phyloP scores from a whole-genome alignment of 2,797 vertebrate genomes.

The Crocodylus rhombifer region DNA sequence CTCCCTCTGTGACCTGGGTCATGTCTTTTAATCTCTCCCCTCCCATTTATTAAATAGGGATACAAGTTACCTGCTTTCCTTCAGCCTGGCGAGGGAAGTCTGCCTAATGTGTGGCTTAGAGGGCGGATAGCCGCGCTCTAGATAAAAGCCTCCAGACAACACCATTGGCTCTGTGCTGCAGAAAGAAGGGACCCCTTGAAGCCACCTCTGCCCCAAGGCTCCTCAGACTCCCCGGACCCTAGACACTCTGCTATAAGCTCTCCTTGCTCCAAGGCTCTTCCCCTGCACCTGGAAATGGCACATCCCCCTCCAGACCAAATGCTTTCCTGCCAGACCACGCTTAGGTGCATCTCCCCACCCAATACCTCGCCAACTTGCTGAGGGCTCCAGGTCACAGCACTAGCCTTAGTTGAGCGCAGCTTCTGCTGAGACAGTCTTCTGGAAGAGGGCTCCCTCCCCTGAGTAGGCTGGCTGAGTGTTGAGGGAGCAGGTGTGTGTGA shows the following conservation, averaged over 20 bases:
- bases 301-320: rapidly evolving
- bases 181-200: neutral
- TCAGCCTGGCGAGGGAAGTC: no score
- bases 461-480: neutral
- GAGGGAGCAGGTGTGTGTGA: neutral
- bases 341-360: neutral
- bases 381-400: neutral
- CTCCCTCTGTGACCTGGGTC: neutral
- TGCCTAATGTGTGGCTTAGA: no score
- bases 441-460: neutral
- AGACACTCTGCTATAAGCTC: neutral
- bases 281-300: neutral
- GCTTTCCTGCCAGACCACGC: neutral
- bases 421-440: neutral
- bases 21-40: neutral
- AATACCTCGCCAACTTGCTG: neutral
- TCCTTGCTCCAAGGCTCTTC: neutral
- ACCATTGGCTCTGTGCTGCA: neutral
- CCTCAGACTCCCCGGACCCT: neutral
- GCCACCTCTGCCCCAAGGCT: neutral
- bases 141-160: neutral
- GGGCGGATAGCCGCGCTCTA: no score
- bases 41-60: neutral
- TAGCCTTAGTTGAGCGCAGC: neutral
- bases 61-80: neutral